Evolutionary conservation across 2,888 invertebrate genomes (phyloP).

Genomic region (Anorthoa munda): DNA sequence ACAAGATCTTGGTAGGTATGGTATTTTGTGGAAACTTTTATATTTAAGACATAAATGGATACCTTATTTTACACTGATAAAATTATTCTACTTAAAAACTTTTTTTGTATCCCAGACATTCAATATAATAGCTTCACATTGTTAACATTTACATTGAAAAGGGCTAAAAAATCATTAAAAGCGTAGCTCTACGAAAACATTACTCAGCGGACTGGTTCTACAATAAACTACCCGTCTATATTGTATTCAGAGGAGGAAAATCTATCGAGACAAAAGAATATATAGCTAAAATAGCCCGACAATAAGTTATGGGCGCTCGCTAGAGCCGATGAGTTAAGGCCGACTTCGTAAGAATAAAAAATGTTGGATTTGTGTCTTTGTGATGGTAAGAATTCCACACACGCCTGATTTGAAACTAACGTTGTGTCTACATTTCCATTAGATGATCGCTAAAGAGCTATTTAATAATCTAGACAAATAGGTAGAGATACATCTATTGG

Average conservation of each 20-base stretch:
- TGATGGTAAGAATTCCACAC: conserved; percentile 45
- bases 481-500: background rate
- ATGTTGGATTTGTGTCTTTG: conserved; percentile 57
- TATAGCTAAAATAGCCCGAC: conserved; percentile 51
- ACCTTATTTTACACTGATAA: background rate
- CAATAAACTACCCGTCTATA: conserved; percentile 58
- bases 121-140: conserved; percentile 3
- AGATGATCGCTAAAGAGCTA: background rate
- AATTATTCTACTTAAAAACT: background rate
- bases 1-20: too few relatives aligned
- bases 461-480: background rate
- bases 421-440: conserved; percentile 11
- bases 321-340: conserved; percentile 63
- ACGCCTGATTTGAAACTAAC: conserved; percentile 39
- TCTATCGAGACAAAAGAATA: conserved; percentile 64
- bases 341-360: conserved; percentile 57
- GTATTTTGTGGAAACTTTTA: too few relatives aligned
- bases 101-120: background rate
- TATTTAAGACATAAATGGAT: too few relatives aligned
- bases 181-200: conserved; percentile 36
- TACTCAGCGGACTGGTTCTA: conserved; percentile 49
- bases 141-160: conserved; percentile 26
- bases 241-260: conserved; percentile 59
- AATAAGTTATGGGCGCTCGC: conserved; percentile 60
- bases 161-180: conserved; percentile 11